These are phyloP conservation scores for Callaeas wilsoni DNA, from an alignment of 2,113 vertebrate genomes.

Conservation along the genomic window DNA sequence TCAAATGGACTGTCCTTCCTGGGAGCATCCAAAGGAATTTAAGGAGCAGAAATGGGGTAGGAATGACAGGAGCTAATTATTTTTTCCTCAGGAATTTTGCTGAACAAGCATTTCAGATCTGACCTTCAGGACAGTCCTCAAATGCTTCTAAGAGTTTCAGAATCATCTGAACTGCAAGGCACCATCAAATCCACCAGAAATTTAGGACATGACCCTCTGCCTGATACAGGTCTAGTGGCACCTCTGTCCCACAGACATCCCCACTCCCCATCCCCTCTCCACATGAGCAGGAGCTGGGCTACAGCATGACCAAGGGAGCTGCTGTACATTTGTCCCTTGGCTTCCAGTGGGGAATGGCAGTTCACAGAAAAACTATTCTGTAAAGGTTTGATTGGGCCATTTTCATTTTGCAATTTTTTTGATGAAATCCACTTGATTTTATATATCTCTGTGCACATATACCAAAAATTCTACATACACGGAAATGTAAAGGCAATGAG, in stretches of 20 bases:
- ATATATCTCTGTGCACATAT: neutral
- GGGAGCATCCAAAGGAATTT: neutral
- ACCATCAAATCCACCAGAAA: neutral
- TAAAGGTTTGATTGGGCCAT: neutral
- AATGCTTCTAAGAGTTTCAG: neutral
- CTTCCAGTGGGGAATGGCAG: neutral
- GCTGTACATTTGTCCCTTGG: neutral
- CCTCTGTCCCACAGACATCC: neutral
- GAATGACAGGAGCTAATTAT: neutral
- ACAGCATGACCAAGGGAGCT: neutral
- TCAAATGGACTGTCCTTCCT: conserved; percentile 11
- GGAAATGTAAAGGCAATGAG: neutral
- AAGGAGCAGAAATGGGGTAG: neutral
- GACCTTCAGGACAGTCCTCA: neutral
- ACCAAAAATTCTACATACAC: neutral
- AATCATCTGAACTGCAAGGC: neutral
- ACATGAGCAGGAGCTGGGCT: neutral
- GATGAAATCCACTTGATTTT: neutral
- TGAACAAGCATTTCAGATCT: neutral
- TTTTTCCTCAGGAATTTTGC: neutral
- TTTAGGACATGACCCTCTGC: fast-evolving
- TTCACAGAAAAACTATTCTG: neutral
- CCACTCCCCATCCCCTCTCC: fast-evolving
- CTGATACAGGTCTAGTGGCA: neutral
- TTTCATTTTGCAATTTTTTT: neutral